phyloP scores from a whole-genome alignment of 2,797 vertebrate genomes.

The Scolopax rusticola region DNA sequence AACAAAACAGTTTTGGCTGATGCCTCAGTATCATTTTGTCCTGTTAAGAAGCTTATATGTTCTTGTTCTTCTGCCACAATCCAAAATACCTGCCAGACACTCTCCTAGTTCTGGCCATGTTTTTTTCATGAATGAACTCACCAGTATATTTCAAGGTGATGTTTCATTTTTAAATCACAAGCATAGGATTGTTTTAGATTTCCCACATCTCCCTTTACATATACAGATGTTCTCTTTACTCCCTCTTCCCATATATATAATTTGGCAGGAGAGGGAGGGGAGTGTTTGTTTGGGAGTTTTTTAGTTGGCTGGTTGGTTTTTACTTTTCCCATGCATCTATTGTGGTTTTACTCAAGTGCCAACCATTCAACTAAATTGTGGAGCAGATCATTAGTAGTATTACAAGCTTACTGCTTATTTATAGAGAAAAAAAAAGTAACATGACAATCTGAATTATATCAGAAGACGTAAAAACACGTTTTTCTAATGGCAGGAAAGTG shows the following conservation, averaged over 20 bases:
- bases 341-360: conserved; percentile 19
- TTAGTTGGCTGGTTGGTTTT: not conserved
- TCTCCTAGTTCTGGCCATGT: not conserved
- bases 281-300: not conserved
- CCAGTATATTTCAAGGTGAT: not conserved
- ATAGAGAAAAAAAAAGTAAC: not conserved
- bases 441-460: not conserved
- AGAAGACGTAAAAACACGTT: not conserved
- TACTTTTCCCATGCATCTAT: conserved; percentile 34
- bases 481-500: not conserved
- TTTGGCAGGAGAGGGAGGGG: not conserved
- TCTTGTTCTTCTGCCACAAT: not conserved
- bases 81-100: conserved; percentile 3
- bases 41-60: not conserved
- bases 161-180: conserved; percentile 57
- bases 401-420: not conserved
- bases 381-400: not conserved
- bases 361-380: conserved; percentile 11
- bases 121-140: not conserved
- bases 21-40: not conserved
- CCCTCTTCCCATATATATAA: conserved; percentile 5
- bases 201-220: conserved; percentile 34
- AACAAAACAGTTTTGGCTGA: conserved; percentile 23
- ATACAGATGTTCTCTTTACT: conserved; percentile 5
- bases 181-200: conserved; percentile 50